Evolutionary conservation across 2,888 invertebrate genomes (phyloP).

Genomic region (Eupithecia abbreviata): DNA sequence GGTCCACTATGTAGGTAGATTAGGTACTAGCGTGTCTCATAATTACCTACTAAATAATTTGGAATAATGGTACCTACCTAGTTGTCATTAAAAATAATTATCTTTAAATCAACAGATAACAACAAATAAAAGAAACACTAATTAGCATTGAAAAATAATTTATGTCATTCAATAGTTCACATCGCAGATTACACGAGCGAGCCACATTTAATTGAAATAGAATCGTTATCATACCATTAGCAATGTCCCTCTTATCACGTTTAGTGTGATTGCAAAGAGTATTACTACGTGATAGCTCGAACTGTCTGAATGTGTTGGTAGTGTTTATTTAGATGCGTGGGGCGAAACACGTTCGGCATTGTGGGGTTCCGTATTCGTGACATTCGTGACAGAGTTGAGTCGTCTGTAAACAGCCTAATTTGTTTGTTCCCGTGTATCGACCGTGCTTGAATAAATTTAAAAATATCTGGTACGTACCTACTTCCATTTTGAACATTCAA

Average conservation of each 20-base stretch:
- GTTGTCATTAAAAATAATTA: background rate
- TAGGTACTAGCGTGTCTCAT: background rate
- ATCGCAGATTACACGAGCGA: slow-evolving; percentile 16
- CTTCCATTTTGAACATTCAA: background rate
- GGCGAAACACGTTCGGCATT: slow-evolving; percentile 22
- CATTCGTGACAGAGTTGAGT: slow-evolving; percentile 26
- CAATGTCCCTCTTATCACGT: slow-evolving; percentile 27
- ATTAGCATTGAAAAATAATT: slow-evolving; percentile 8
- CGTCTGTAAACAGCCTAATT: slow-evolving; percentile 13
- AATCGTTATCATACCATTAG: slow-evolving; percentile 28
- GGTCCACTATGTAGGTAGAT: background rate
- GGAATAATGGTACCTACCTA: background rate
- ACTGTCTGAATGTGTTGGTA: slow-evolving; percentile 9
- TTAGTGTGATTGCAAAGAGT: slow-evolving; percentile 23
- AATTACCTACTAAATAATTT: background rate
- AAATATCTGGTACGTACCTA: background rate
- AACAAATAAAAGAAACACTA: slow-evolving; percentile 8
- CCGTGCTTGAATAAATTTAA: background rate
- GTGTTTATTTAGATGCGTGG: slow-evolving; percentile 28
- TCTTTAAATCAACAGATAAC: background rate
- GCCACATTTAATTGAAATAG: slow-evolving; percentile 26
- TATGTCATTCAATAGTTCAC: slow-evolving; percentile 11
- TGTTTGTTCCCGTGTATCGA: slow-evolving; percentile 2
- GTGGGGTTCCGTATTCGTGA: slow-evolving; percentile 22
- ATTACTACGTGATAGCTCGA: slow-evolving; percentile 9